Percentiles rank a stretch among this genome's conserved stretches.
Conservation (phyloP, 92 coral and sea anemone genomes). For the Phenganax stokvisi region DNA sequence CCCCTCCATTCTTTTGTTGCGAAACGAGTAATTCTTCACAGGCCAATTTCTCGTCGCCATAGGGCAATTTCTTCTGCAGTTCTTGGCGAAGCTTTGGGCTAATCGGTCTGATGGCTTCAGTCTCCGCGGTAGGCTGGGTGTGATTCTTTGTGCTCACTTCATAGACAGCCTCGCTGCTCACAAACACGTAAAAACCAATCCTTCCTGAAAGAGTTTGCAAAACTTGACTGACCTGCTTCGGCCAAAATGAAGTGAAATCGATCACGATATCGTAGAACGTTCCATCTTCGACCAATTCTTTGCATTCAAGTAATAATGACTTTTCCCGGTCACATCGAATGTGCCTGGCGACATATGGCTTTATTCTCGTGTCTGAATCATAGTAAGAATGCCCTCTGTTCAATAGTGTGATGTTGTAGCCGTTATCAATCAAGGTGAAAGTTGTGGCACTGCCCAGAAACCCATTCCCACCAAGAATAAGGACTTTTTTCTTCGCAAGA, state of each 20-base stretch:
- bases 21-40: conserved; percentile 74
- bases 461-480: conserved; percentile 95
- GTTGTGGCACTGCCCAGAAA: conserved; percentile 88
- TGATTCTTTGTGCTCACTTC: conserved; percentile 86
- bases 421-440: conserved; percentile 55
- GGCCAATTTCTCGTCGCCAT: conserved; percentile 87
- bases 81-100: conserved; percentile 60
- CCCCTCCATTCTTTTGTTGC: conserved; percentile 76
- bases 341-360: conserved; percentile 61
- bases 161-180: conserved; percentile 85
- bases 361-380: conserved; percentile 77
- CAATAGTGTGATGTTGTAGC: conserved; percentile 65
- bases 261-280: conserved; percentile 82
- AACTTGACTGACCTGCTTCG: conserved; percentile 70
- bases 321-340: conserved; percentile 79
- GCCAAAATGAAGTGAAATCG: conserved; percentile 81
- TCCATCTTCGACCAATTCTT: conserved; percentile 54
- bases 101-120: conserved; percentile 79
- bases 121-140: conserved; percentile 61
- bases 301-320: conserved; percentile 69
- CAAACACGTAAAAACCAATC: conserved; percentile 77
- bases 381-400: conserved; percentile 93
- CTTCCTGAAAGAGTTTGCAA: conserved; percentile 59
- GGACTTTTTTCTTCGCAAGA: conserved; percentile 45
- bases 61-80: conserved; percentile 64